Evolutionary conservation across 2,888 invertebrate species (phyloP).

Genomic region (Tetheella fluctuosa): DNA sequence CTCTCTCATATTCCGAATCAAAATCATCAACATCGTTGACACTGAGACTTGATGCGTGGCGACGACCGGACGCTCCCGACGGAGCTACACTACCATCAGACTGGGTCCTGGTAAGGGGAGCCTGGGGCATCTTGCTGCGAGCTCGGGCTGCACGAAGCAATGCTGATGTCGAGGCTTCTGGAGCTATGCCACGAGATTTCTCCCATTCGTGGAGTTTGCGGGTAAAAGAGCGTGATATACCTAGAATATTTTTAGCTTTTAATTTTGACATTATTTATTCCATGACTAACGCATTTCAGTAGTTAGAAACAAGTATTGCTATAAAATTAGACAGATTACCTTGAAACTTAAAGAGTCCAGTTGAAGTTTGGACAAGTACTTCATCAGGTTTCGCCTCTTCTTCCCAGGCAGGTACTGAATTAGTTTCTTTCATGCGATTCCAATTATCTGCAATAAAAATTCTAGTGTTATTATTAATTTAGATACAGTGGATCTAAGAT

Average conservation of each 20-base stretch:
- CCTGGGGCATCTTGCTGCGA: constrained; percentile 54
- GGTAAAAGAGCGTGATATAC: constrained; percentile 94
- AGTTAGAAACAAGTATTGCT: no score
- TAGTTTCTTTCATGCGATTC: constrained; percentile 89
- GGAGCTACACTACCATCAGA: constrained; percentile 90
- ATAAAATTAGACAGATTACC: constrained; percentile 65
- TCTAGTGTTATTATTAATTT: no score
- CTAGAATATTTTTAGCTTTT: no score
- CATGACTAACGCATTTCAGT: no score
- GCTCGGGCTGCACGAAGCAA: constrained; percentile 84
- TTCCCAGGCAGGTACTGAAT: constrained; percentile 81
- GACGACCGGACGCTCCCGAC: constrained; percentile 84
- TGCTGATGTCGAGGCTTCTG: constrained; percentile 93
- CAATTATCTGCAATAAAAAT: constrained; percentile 86
- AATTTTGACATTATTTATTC: no score
- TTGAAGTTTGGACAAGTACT: constrained; percentile 92
- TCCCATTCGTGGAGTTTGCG: constrained; percentile 96
- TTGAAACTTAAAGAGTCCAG: constrained; percentile 93
- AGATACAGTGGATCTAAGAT: not conserved
- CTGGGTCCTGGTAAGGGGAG: constrained; percentile 87
- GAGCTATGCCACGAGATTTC: constrained; percentile 93
- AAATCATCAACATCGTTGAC: constrained; percentile 88
- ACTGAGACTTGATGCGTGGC: constrained; percentile 89
- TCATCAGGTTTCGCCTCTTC: constrained; percentile 81
- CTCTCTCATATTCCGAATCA: constrained; percentile 83